Conservation (phyloP, 2,797 vertebrate species). For the Percopsis omiscomaycus region DNA sequence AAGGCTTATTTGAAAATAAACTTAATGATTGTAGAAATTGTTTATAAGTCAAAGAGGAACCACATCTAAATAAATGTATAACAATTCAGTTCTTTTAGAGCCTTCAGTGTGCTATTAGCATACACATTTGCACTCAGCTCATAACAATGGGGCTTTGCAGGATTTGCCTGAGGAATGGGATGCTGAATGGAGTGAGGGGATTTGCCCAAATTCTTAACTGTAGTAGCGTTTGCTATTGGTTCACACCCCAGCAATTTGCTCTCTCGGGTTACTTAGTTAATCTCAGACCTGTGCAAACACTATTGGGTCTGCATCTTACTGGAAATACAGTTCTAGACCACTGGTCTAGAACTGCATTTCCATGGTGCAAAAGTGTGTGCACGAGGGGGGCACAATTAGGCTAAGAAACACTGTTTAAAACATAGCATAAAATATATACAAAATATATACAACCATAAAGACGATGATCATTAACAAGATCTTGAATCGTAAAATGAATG, state of each 20-base stretch:
- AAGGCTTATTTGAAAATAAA: too few species aligned
- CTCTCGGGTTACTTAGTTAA: constrained; percentile 54
- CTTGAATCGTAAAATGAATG: too few species aligned
- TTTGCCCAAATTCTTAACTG: constrained; percentile 54
- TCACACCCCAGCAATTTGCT: constrained; percentile 48
- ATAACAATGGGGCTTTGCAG: constrained; percentile 30
- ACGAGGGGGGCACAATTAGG: too few species aligned
- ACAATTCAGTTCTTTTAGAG: constrained; percentile 35
- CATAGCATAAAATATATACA: too few species aligned
- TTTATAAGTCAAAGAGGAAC: not conserved
- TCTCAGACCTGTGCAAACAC: constrained; percentile 54
- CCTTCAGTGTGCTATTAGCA: constrained; percentile 41
- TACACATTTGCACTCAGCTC: constrained; percentile 43
- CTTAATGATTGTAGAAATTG: too few species aligned
- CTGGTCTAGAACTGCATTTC: too few species aligned
- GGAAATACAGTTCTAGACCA: constrained; percentile 44
- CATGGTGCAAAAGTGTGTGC: too few species aligned
- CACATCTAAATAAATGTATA: not conserved
- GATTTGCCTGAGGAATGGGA: constrained; percentile 47
- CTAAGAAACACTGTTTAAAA: too few species aligned
- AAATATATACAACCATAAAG: too few species aligned
- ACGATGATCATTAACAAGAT: too few species aligned
- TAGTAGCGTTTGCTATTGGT: constrained; percentile 47
- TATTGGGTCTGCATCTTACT: constrained; percentile 32
- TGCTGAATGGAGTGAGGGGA: constrained; percentile 43